These are phyloP conservation scores for Malacosoma neustria DNA, from an alignment of 2,888 invertebrate genomes.

Conservation along the genomic window DNA sequence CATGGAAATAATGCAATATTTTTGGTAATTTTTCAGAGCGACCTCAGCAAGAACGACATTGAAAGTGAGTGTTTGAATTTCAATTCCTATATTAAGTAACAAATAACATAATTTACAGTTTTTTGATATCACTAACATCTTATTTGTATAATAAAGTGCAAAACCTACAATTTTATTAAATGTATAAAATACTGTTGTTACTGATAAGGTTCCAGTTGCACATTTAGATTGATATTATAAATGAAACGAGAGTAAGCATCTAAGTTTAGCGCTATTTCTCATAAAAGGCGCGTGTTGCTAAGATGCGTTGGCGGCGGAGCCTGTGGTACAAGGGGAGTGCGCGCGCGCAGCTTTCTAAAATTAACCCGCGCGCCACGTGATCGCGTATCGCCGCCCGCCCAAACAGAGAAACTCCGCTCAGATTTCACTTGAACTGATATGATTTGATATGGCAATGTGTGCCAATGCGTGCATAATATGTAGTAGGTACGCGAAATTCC, in stretches of 20 bases:
- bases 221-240: slow-evolving; percentile 11
- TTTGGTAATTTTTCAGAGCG: slow-evolving; percentile 83
- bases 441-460: slow-evolving; percentile 3
- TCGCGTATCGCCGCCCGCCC: slow-evolving; percentile 62
- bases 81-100: slow-evolving; percentile 5
- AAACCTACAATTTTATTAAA: no score
- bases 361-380: slow-evolving; percentile 64
- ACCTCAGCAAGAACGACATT: slow-evolving; percentile 90
- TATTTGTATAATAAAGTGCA: no score
- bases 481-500: slow-evolving; percentile 14
- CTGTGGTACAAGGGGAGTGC: slow-evolving; percentile 46
- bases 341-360: slow-evolving; percentile 63
- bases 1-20: slow-evolving; percentile 58
- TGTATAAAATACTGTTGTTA: no score
- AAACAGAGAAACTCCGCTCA: slow-evolving; percentile 71
- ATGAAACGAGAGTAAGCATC: slow-evolving; percentile 32
- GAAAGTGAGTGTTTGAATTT: slow-evolving; percentile 84
- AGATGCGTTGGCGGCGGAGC: slow-evolving; percentile 35
- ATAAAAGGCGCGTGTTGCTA: slow-evolving; percentile 65
- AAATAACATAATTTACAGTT: no score
- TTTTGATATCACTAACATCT: no score
- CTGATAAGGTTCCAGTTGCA: no score
- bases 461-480: neutral
- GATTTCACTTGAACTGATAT: slow-evolving; percentile 52
- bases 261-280: slow-evolving; percentile 63